A percentile compares a stretch with the other conserved stretches of the same genome.
Evolutionary conservation across 2,888 invertebrate species (phyloP).

Genomic region (Lamellibrachia satsuma): DNA sequence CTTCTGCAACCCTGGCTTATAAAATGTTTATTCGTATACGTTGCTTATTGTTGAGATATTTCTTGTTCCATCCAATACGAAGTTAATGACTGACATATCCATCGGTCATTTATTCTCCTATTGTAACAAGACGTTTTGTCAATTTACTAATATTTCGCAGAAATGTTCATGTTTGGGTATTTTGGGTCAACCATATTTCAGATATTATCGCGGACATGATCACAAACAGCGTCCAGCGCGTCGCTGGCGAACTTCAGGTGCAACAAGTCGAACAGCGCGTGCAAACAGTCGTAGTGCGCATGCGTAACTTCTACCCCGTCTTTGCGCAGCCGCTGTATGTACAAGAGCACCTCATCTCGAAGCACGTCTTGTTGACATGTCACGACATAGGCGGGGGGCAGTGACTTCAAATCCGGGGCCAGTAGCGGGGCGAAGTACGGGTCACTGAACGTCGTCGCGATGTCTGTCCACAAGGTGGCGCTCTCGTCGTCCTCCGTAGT

Average conservation of each 20-base stretch:
- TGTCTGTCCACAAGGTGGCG: neutral
- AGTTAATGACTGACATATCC: too few relatives aligned
- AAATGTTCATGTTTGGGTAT: neutral
- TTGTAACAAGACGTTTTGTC: too few relatives aligned
- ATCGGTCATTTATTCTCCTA: too few relatives aligned
- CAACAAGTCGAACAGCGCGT: neutral
- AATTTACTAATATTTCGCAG: neutral
- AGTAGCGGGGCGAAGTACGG: neutral
- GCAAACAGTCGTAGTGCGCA: conserved; percentile 11
- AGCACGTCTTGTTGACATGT: neutral
- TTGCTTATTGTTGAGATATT: too few relatives aligned
- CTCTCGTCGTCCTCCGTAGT: neutral
- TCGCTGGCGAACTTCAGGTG: neutral
- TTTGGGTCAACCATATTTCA: neutral
- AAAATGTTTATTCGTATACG: too few relatives aligned
- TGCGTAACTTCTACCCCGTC: neutral
- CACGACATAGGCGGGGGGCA: neutral
- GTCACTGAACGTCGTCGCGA: neutral
- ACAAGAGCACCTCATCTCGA: neutral
- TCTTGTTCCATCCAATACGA: too few relatives aligned
- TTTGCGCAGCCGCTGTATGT: neutral
- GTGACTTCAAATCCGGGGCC: neutral
- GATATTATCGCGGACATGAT: neutral
- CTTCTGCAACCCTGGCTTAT: too few relatives aligned
- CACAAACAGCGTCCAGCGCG: neutral